A percentile compares a stretch with the other conserved stretches of the same genome.
Evolutionary conservation across 2,797 vertebrate species (phyloP).

Genomic region (Anguilla anguilla): DNA sequence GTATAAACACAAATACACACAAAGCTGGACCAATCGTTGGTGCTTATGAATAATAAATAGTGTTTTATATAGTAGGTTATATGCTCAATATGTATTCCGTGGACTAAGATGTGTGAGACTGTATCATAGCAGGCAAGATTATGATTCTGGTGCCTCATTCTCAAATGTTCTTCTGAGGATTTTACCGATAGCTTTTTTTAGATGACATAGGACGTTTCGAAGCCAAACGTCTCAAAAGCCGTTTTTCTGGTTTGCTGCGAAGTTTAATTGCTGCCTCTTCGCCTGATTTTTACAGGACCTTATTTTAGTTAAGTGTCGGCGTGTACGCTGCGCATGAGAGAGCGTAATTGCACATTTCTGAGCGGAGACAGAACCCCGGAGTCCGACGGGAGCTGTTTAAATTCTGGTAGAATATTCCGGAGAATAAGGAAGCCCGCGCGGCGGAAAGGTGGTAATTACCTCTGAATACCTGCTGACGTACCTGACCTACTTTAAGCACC

Average conservation of each 20-base stretch:
- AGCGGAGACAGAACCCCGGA: slow-evolving; percentile 32
- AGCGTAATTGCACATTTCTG: slow-evolving; percentile 49
- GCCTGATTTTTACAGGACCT: slow-evolving; percentile 57
- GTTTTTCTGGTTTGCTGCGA: slow-evolving; percentile 34
- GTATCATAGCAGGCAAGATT: too few species aligned
- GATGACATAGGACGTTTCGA: background rate
- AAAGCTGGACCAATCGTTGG: too few species aligned
- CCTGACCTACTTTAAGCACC: slow-evolving; percentile 41
- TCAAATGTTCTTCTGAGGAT: background rate
- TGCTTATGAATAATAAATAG: background rate
- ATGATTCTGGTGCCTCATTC: background rate
- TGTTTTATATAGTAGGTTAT: background rate
- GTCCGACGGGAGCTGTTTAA: slow-evolving; percentile 31
- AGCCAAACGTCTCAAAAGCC: slow-evolving; percentile 47
- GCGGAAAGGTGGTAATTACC: slow-evolving; percentile 24
- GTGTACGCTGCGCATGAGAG: slow-evolving; percentile 39
- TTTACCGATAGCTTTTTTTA: background rate
- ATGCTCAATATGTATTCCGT: background rate
- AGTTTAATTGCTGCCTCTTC: slow-evolving; percentile 58
- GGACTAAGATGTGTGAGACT: background rate
- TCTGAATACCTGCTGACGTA: slow-evolving; percentile 58
- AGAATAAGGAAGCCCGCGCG: background rate
- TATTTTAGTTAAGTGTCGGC: slow-evolving; percentile 56
- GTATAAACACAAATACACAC: too few species aligned
- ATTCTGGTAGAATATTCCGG: slow-evolving; percentile 34